These are phyloP conservation scores for Agrotis segetum DNA, from an alignment of 2,888 invertebrate genomes.

Conservation along the genomic window DNA sequence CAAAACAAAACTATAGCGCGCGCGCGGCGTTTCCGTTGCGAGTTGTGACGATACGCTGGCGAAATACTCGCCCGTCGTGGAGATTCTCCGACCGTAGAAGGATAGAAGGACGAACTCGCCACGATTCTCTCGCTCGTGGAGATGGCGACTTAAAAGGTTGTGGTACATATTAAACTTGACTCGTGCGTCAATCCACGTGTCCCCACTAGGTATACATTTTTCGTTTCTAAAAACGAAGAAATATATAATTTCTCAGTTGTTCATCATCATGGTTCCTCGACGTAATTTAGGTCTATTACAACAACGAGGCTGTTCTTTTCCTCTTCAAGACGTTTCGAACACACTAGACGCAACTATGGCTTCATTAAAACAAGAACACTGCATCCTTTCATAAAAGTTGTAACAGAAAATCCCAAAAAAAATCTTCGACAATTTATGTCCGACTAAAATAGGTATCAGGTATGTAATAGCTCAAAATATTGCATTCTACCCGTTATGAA, in stretches of 20 bases:
- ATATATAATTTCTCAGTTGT: slow-evolving; percentile 22
- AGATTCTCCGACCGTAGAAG: no score
- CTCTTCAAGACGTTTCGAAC: slow-evolving; percentile 7
- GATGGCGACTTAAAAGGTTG: no score
- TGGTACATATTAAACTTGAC: no score
- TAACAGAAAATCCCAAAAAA: no score
- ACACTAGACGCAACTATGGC: slow-evolving; percentile 13
- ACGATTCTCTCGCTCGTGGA: no score
- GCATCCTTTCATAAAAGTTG: background rate
- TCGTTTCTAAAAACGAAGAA: slow-evolving; percentile 2
- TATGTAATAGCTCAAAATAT: slow-evolving; percentile 12
- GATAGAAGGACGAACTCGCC: no score
- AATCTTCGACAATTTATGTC: background rate
- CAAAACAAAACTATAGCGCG: no score
- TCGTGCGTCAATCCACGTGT: no score
- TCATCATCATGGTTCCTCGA: slow-evolving; percentile 19
- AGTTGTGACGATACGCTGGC: no score
- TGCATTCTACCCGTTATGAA: slow-evolving; percentile 65
- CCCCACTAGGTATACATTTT: no score
- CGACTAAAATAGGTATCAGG: slow-evolving; percentile 4
- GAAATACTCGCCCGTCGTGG: no score
- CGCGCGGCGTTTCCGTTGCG: no score
- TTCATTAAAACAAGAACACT: slow-evolving; percentile 16
- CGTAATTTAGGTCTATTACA: slow-evolving; percentile 11
- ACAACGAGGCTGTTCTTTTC: slow-evolving; percentile 12